Evolutionary conservation across 2,797 vertebrate genomes (phyloP), one percentile per base, ranked within the genome.

Genomic region (Ptychobarbus kaznakovi): DNA sequence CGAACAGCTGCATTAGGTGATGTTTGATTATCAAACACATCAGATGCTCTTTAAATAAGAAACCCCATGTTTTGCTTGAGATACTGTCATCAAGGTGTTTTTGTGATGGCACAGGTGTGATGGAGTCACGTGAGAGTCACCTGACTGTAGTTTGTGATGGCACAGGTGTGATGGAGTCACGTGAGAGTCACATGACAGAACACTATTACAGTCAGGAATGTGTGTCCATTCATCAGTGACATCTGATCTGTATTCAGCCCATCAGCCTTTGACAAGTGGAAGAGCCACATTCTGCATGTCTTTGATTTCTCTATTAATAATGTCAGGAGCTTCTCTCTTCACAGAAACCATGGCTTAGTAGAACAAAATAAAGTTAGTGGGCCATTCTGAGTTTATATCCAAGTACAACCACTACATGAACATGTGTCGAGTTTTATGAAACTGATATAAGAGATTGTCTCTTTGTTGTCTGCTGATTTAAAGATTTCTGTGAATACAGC

Each of bases 261-360:
- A 42, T 42, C 44, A 49, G n/a, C 2, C n/a, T 44, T 4, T 22
- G 18, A 75, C 1, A 25, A 8, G 79, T 81, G 46, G 46, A 81
- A 70, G 35, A 56, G 15, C 49, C 12, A 28, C 80, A 81, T 70
- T 81, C 80, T 38, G 49, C 66, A 81, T 49, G 35, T 28, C 49
- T 81, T 2, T 42, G 9, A n/a, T 40, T 58, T 15, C 5, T 6
- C 12, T 49, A 8, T 35, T 8, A 46, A 13, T 28, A 4, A 2
- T 13, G 3, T 20, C n/a, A 44, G 42, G 9, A 46, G 8, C 12
- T 3, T 20, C 22, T 44, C 22, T 40, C 38, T 79, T 63, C 25
- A 22, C 7, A 18, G 44, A 18, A 10, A 5, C 11, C 4, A 12
- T 65, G n/a, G 20, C 22, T 58, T n/a, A n/a, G 8, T 22, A 22